Base-by-base conservation (phyloP, 2,888 invertebrate species). In the Hirtodrosophila trivittata region DNA sequence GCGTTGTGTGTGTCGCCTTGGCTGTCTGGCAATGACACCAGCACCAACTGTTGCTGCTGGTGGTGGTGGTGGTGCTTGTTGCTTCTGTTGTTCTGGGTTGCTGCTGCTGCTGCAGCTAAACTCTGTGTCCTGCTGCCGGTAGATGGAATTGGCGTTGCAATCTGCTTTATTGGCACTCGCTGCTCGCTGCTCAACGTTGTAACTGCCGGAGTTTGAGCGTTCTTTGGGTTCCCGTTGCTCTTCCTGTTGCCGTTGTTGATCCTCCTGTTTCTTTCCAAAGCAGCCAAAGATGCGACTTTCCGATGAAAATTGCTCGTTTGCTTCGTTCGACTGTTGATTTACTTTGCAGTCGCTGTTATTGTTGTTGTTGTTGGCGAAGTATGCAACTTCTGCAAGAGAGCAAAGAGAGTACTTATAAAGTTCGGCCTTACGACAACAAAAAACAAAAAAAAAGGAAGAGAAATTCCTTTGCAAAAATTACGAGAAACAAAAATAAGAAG, bases 331-430 rank as follows among this genome's bases (percentile, higher is more conserved):
- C 56, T 65, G 54, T 67, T 75, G 77, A 60, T 73, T 74, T 64
- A 49, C 38, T 45, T 45, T 59, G 51, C 35, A 55, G 57, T 52
- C 66, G 47, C 7, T 51, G 25, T n/a, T 57, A 30, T 9, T 45
- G 41, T 30, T 57, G 51, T 64, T 78, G 80, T 56, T 66, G 71
- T 87, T 89, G 82, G 85, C 86, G 86, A 86, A 86, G 88, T 88
- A 85, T 80, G 88, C 86, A 87, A 90, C 88, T 88, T 89, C 90
- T 90, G 90, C 74, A 90, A 90, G 80, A 88, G 76, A 87, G 67
- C 72, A 89, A 77, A 87, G 66, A 74, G 54, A 85, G 77, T 75
- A 86, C 77, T 75, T 86, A 69, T 82, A 64, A 86, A 87, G 81
- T 78, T 70, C 77, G 78, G 72, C 85, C 87, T 72, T 45, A 49